These are phyloP conservation scores for Perognathus longimembris DNA, from an alignment of 2,113 vertebrate species.

Conservation along the genomic window DNA sequence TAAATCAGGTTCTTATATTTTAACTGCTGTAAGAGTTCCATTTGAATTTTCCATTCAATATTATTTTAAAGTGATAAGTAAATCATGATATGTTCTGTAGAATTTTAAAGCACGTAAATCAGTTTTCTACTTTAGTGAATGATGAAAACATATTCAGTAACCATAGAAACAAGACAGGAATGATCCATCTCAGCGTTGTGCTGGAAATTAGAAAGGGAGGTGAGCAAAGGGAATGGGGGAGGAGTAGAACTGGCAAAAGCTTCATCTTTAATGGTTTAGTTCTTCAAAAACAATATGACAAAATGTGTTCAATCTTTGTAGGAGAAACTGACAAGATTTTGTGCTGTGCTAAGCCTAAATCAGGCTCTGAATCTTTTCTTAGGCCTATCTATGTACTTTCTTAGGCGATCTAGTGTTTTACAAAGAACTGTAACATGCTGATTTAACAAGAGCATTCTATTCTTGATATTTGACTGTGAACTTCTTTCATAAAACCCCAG, in stretches of 20 bases:
- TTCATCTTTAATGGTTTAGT: neutral
- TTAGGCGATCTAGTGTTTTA: neutral
- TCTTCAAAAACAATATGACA: neutral
- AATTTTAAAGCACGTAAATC: slow-evolving; percentile 56
- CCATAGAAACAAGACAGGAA: slow-evolving; percentile 56
- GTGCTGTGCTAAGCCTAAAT: neutral
- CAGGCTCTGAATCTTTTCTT: neutral
- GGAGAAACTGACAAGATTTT: neutral
- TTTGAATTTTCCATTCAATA: slow-evolving; percentile 55
- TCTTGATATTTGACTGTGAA: no score
- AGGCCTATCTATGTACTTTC: neutral
- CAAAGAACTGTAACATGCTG: neutral
- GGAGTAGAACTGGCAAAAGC: neutral
- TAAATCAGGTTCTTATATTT: slow-evolving; percentile 59
- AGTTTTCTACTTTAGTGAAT: slow-evolving; percentile 51
- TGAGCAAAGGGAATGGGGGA: neutral
- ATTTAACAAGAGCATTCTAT: neutral
- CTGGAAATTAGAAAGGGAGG: neutral
- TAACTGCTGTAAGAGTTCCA: slow-evolving; percentile 38
- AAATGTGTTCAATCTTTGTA: neutral
- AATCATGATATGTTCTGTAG: slow-evolving; percentile 49
- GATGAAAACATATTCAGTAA: slow-evolving; percentile 58
- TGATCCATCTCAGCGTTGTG: neutral
- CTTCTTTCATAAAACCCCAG: rapidly evolving
- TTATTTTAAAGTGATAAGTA: slow-evolving; percentile 61